Base-by-base conservation (phyloP, 2,888 invertebrate genomes). In the Drosophila ustulata region DNA sequence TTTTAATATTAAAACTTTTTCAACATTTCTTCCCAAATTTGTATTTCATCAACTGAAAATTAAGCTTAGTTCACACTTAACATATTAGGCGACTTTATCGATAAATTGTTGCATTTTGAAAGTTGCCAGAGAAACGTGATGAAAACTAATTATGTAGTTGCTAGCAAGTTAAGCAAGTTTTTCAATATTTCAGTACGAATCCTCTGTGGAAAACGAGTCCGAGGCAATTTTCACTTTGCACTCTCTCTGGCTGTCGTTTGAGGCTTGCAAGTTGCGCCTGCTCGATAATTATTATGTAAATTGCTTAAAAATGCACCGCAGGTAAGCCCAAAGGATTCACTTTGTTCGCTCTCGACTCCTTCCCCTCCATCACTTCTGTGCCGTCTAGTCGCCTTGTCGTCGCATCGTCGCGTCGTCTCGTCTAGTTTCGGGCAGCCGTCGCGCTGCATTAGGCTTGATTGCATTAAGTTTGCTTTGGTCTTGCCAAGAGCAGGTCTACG, bases 211-310 rank as follows among this genome's bases (percentile, higher is more conserved):
- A 2, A 13, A 8, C 13, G 25, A 32, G 43, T 37, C 37, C n/a
- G 32, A 23, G 58, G 43, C 73, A 64, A 69, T 58, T 66, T 59
- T 63, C 58, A 52, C 28, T 45, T 41, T 45, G 49, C 34, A 43
- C 39, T 30, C 39, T 34, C 34, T 34, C 34, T 34, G 6, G 9
- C 34, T 34, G 18, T 18, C 34, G 32, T 18, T 68, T 37, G n/a
- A 18, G 52, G 50, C 50, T 25, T n/a, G 18, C 64, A 50, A 51
- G 52, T 64, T 59, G 66, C 51, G 63, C 53, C 70, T 46, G 78
- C 81, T 81, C 88, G 89, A 85, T 85, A 89, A 85, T 89, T 85
- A 88, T 89, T 89, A 82, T 89, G 89, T 82, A 85, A 85, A 85
- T 89, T 89, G 88, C 78, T 85, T 78, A 85, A 89, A 89, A 85